Evolutionary conservation across 2,113 vertebrate genomes (phyloP).

Genomic region (Scomber japonicus): DNA sequence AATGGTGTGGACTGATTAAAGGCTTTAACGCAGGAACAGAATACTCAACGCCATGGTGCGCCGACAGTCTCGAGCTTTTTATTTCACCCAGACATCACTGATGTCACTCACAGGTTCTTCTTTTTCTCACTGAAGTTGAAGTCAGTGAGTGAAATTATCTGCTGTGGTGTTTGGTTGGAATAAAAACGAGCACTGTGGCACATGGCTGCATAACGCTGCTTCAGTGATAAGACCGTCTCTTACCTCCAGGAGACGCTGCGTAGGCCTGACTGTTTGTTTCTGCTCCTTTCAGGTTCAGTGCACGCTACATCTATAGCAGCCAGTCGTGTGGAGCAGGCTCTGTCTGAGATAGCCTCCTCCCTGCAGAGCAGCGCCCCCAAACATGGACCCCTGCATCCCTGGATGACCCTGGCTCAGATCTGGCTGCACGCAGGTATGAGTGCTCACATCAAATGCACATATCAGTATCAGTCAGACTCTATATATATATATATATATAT

Average conservation of each 20-base stretch:
- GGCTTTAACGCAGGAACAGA: slow-evolving; percentile 24
- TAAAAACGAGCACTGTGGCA: slow-evolving; percentile 41
- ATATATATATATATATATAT: no score
- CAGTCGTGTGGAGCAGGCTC: slow-evolving; percentile 96
- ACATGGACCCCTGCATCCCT: slow-evolving; percentile 96
- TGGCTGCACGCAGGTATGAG: slow-evolving; percentile 97
- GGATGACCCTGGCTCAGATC: slow-evolving; percentile 99
- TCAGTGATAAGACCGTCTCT: not conserved
- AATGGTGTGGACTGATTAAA: slow-evolving; percentile 48
- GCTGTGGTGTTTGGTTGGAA: slow-evolving; percentile 40
- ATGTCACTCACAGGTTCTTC: not conserved
- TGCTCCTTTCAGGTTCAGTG: slow-evolving; percentile 88
- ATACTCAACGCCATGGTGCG: slow-evolving; percentile 32
- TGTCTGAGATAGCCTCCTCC: slow-evolving; percentile 97
- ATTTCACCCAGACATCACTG: slow-evolving; percentile 36
- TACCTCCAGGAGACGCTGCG: accelerated
- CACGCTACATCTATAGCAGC: slow-evolving; percentile 97
- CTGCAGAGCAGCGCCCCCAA: slow-evolving; percentile 97
- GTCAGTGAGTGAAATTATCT: slow-evolving; percentile 20
- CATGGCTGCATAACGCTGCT: slow-evolving; percentile 28
- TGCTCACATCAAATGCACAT: not conserved
- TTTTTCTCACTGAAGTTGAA: not conserved
- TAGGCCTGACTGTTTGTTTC: not conserved
- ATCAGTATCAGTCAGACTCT: not conserved
- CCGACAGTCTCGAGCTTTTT: slow-evolving; percentile 33